These are phyloP conservation scores for Serilophus lunatus DNA, from an alignment of 2,113 vertebrate genomes.

Conservation along the genomic window DNA sequence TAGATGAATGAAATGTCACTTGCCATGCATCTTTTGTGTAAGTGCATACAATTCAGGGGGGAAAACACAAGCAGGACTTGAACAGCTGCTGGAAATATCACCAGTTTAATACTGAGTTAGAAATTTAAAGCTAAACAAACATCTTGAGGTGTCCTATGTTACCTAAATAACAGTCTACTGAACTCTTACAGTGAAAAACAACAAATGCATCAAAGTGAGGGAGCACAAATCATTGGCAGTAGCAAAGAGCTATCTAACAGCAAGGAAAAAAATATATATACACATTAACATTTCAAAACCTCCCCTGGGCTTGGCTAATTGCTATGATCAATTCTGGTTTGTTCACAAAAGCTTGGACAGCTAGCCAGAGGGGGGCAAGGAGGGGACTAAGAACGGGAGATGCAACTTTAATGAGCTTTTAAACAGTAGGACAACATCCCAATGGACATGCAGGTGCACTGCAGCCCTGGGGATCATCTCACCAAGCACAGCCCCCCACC, in stretches of 20 bases:
- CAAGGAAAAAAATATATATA: not conserved
- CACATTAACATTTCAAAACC: slow-evolving; percentile 14
- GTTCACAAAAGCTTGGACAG: slow-evolving; percentile 44
- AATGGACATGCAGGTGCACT: not conserved
- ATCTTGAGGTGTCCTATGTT: not conserved
- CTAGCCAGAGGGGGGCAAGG: not conserved
- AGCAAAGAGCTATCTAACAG: not conserved
- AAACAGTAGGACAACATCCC: not conserved
- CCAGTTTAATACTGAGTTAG: not conserved
- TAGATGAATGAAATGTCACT: not conserved
- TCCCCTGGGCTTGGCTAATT: slow-evolving; percentile 48
- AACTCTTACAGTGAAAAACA: not conserved
- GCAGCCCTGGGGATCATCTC: not conserved
- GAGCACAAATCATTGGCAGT: not conserved
- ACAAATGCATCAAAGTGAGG: not conserved
- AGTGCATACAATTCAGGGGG: not conserved
- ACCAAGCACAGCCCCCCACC: not conserved
- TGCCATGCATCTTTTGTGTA: not conserved
- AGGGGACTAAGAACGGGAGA: not conserved
- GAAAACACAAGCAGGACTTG: not conserved
- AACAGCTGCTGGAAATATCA: not conserved
- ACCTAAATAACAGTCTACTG: not conserved
- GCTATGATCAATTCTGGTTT: slow-evolving; percentile 45
- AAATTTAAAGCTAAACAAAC: slow-evolving; percentile 1
- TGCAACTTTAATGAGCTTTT: slow-evolving; percentile 47